phyloP scores from a whole-genome alignment of 2,113 vertebrate genomes.

The Heptranchias perlo region DNA sequence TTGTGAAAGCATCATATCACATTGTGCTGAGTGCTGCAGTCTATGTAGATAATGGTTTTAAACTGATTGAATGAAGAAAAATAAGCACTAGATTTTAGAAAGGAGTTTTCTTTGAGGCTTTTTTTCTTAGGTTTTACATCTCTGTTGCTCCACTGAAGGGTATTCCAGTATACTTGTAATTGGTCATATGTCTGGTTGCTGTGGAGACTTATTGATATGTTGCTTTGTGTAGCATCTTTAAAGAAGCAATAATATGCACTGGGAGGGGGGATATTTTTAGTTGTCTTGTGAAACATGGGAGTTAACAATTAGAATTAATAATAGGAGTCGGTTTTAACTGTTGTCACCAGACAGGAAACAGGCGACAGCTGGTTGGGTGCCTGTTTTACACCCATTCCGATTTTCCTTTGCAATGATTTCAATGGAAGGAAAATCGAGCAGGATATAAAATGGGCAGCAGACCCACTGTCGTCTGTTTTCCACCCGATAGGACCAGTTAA shows the following conservation, averaged over 20 bases:
- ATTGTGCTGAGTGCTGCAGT: neutral
- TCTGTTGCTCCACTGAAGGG: neutral
- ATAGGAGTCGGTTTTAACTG: neutral
- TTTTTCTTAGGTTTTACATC: neutral
- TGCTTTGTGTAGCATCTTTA: neutral
- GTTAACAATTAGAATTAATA: neutral
- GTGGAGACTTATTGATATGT: neutral
- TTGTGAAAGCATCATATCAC: neutral
- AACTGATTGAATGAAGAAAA: neutral
- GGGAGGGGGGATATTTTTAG: neutral
- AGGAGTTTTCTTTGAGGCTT: neutral
- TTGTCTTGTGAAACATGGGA: neutral
- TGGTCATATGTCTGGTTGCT: neutral
- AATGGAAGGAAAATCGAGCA: neutral
- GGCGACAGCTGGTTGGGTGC: neutral
- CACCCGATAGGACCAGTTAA: no score
- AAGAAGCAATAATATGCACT: neutral
- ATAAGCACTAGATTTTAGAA: neutral
- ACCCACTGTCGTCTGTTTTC: neutral
- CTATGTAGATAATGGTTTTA: neutral
- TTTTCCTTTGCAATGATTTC: neutral
- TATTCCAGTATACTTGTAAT: neutral
- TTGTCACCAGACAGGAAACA: neutral
- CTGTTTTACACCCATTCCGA: neutral
- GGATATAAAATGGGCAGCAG: neutral